Conservation (phyloP, 53 echinoderm and acorn worm genomes). For the Henricia sp. region DNA sequence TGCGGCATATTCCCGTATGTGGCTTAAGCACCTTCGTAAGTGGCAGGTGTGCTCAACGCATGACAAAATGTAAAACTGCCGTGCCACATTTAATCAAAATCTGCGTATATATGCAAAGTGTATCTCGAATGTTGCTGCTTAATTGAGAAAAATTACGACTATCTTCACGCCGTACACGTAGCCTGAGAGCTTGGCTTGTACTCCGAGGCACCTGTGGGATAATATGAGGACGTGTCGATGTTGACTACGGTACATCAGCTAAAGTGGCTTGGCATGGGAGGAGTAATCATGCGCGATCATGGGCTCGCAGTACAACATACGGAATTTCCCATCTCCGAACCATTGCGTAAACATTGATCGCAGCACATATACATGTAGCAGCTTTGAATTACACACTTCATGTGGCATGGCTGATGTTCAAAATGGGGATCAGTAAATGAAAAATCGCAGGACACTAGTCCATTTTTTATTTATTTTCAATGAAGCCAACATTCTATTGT, state of each 20-base stretch:
- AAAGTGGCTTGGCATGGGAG: slow-evolving; percentile 11
- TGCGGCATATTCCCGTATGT: slow-evolving; percentile 51
- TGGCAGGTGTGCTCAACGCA: too few relatives aligned
- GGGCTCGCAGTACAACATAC: background rate
- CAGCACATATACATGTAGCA: background rate
- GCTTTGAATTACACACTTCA: background rate
- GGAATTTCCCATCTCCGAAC: background rate
- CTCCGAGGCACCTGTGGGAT: slow-evolving; percentile 8
- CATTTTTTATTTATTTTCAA: too few relatives aligned
- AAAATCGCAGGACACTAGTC: too few relatives aligned
- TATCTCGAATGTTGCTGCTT: too few relatives aligned
- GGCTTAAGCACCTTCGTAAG: too few relatives aligned
- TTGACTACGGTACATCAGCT: slow-evolving; percentile 26
- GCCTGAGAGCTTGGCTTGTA: background rate
- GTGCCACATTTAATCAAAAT: too few relatives aligned
- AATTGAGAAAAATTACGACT: too few relatives aligned
- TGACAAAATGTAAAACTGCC: too few relatives aligned
- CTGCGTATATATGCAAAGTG: too few relatives aligned
- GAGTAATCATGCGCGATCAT: slow-evolving; percentile 21
- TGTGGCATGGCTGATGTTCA: background rate
- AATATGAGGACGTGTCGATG: slow-evolving; percentile 1
- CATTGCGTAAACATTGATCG: background rate
- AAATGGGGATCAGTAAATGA: background rate
- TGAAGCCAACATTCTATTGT: too few relatives aligned
- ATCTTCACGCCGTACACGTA: too few relatives aligned